These are phyloP conservation scores for Cosmorhoe ocellata DNA, from an alignment of 2,888 invertebrate species.

Conservation along the genomic window DNA sequence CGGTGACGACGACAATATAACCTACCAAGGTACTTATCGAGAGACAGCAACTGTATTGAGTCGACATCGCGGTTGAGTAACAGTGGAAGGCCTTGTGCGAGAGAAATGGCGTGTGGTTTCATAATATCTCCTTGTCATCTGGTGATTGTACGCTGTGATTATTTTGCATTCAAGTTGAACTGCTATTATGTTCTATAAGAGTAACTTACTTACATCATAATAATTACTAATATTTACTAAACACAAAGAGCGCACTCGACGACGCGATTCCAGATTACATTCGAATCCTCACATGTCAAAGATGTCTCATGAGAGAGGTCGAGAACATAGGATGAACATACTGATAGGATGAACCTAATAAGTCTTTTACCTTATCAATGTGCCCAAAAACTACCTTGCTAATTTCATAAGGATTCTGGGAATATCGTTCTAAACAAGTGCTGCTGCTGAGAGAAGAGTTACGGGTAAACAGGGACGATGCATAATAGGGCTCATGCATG, in stretches of 20 bases:
- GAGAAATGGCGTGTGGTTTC: conserved; percentile 74
- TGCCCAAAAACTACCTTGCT: conserved; percentile 47
- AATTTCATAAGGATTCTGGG: conserved; percentile 50
- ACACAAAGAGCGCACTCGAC: too few relatives aligned
- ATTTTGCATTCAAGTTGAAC: conserved; percentile 8
- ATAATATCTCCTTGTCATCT: conserved; percentile 66
- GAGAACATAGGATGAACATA: too few relatives aligned
- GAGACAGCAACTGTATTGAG: conserved; percentile 44
- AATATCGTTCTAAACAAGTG: conserved; percentile 31
- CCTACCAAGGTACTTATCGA: conserved; percentile 32
- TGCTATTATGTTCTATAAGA: too few relatives aligned
- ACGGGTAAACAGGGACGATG: conserved; percentile 37
- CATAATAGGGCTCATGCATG: conserved; percentile 34
- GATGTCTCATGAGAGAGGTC: too few relatives aligned
- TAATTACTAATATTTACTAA: too few relatives aligned
- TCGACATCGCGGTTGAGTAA: conserved; percentile 57
- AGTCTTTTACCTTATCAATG: too few relatives aligned
- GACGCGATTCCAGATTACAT: too few relatives aligned
- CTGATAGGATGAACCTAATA: too few relatives aligned
- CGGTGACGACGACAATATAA: background rate
- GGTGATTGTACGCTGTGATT: conserved; percentile 56
- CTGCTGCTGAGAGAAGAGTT: conserved; percentile 38
- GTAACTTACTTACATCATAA: too few relatives aligned
- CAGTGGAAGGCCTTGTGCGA: conserved; percentile 71
- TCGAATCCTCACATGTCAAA: too few relatives aligned